Conservation (phyloP, 2,888 invertebrate genomes). For the Tipula confusa region DNA sequence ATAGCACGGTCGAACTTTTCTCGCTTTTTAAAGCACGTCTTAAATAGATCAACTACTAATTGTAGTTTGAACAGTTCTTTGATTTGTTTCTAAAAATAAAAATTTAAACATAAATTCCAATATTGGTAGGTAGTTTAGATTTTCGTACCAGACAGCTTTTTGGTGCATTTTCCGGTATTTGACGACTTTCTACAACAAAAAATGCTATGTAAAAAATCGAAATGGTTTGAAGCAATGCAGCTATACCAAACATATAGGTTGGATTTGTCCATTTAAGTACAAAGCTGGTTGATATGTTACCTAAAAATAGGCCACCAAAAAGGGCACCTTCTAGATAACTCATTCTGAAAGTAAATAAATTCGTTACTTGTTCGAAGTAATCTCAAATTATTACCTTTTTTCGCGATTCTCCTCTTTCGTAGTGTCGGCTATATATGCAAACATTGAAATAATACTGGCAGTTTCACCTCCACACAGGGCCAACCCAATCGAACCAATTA, state of each 20-base stretch:
- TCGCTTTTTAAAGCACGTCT: slow-evolving; percentile 44
- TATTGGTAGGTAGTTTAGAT: no score
- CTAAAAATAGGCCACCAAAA: slow-evolving; percentile 59
- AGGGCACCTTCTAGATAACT: slow-evolving; percentile 42
- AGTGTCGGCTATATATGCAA: not conserved
- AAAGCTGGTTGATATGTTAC: slow-evolving; percentile 58
- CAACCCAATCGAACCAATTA: slow-evolving; percentile 55
- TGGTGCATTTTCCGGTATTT: not conserved
- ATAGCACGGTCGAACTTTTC: slow-evolving; percentile 45
- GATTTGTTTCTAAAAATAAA: slow-evolving; percentile 41
- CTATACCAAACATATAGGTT: slow-evolving; percentile 43
- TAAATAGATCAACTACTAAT: slow-evolving; percentile 45
- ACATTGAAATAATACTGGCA: not conserved
- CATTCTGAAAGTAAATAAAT: slow-evolving; percentile 53
- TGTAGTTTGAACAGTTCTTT: slow-evolving; percentile 46
- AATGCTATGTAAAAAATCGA: not conserved
- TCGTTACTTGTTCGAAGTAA: no score
- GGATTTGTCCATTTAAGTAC: slow-evolving; percentile 51
- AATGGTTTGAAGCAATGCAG: slow-evolving; percentile 36
- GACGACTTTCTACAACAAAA: not conserved
- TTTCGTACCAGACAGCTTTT: not conserved
- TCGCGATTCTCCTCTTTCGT: not conserved
- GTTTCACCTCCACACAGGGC: slow-evolving; percentile 57
- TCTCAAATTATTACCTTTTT: not conserved
- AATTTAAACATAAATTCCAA: not conserved